Evolutionary conservation across 2,888 invertebrate genomes (phyloP), one percentile per base, ranked within the genome.

Genomic region (Agrochola litura): DNA sequence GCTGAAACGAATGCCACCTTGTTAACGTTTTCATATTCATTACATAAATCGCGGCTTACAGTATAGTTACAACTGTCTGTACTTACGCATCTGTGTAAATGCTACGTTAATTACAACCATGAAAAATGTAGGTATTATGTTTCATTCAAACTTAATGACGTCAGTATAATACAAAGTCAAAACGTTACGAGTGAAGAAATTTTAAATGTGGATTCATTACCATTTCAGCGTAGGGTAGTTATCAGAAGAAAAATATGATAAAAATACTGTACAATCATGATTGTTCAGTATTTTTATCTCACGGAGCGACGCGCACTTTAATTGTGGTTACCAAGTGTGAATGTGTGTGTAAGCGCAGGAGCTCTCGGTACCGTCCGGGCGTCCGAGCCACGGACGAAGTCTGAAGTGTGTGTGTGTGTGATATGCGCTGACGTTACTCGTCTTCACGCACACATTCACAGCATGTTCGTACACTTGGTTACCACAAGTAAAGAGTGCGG

Each of bases 1-100:
- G 25, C 43, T 65, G 22, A 58, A 64, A 56, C 25, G 6, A 72
- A 63, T 54, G 14, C 25, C n/a, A 25, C 14, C 0, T 25, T 37
- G 43, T 54, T 52, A 52, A 52, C 4, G 12, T 61, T 64, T 76
- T 43, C 9, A 30, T 41, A 25, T 41, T 69, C 52, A 49, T 30
- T 68, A n/a, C 65, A 14, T 64, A 77, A 22, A 46, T 46, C n/a
- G 49, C 30, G 19, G 30, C 25, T 25, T 43, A 43, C n/a, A 63
- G 19, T 52, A 52, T 19, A 63, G 16, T 65, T 10, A 65, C 37
- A 60, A 10, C 37, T 80, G 64, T 65, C 37, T 80, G 64, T 76
- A 54, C 63, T 30, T 41, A 43, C 16, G 8, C 83, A 82, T 41
- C 78, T 83, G 80, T 70, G 71, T 66, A 83, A 80, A 83, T 66